Base-by-base conservation (phyloP, 2,888 invertebrate species). In the Himalopsyche japonica region DNA sequence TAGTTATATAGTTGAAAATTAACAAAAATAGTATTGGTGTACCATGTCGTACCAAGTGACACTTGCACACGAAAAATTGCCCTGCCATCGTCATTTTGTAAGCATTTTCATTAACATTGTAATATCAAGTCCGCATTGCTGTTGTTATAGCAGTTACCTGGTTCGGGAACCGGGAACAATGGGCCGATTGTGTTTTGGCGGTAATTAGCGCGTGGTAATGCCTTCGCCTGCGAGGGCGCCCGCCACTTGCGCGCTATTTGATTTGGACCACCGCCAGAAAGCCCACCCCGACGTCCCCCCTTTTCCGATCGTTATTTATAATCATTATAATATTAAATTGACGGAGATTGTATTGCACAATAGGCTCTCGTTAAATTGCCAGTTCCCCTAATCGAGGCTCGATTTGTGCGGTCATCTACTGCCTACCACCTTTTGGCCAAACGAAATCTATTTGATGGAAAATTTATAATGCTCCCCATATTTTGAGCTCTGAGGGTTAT, bases 161-260 rank as follows among this genome's bases (percentile, higher is more conserved):
- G 70, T 70, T 3, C 70, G 7, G 70, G 57, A 57, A 57, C 57
- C 32, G 37, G 80, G 83, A 84, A 86, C 86, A 86, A 86, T 84
- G 82, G 86, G 15, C 80, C 83, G 80, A 82, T 86, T 85, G 83
- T 85, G 83, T 84, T 70, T 70, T 82, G 83, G 76, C 83, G 80
- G 83, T 83, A 83, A 83, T 83, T 83, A 83, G 83, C 47, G 20
- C 70, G 64, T 37, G 82, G 64, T 79, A 79, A 30, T 79, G 43
- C 30, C 37, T 79, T 79, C 79, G 77, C 77, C 43, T 64, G 24
- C 64, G 64, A 20, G 64, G 27, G 24, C 64, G 64, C 24, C 70
- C 70, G 70, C 70, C 70, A 70, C 70, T 70, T 70, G 70, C 70
- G 27, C 27, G 70, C 70, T 70, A 27, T 70, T 70, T 70, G 24